Percentiles rank a stretch among this genome's conserved stretches.
These are phyloP conservation scores for Timema podura DNA, from an alignment of 2,888 invertebrate species.

Conservation along the genomic window DNA sequence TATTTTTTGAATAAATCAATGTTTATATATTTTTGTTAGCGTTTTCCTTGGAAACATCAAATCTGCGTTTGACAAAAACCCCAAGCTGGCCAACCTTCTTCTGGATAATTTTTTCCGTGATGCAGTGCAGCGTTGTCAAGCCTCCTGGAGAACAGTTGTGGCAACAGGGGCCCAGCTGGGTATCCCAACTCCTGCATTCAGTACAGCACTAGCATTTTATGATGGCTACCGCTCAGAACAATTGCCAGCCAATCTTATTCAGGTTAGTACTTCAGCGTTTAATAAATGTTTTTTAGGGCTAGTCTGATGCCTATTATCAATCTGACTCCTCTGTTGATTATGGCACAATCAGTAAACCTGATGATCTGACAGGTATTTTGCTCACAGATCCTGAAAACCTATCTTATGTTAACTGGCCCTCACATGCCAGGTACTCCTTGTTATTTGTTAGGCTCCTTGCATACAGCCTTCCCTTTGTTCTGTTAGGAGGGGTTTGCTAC, in stretches of 20 bases:
- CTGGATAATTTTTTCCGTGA: conserved; percentile 89
- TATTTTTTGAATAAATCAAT: too few relatives aligned
- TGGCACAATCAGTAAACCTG: too few relatives aligned
- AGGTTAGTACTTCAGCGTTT: conserved; percentile 50
- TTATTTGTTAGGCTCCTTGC: not conserved
- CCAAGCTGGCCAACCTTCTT: conserved; percentile 78
- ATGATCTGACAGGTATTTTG: not conserved
- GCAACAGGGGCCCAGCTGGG: conserved; percentile 66
- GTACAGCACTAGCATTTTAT: conserved; percentile 93
- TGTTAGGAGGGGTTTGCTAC: not conserved
- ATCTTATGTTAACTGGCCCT: too few relatives aligned
- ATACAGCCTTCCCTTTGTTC: not conserved
- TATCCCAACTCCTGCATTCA: conserved; percentile 91
- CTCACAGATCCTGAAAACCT: not conserved
- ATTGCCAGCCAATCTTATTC: conserved; percentile 92
- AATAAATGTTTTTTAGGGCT: not conserved
- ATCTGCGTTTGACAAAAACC: conserved; percentile 86
- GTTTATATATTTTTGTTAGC: conserved; percentile 44
- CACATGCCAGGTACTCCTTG: not conserved
- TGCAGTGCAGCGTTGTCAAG: conserved; percentile 76
- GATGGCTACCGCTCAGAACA: conserved; percentile 87
- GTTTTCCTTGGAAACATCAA: conserved; percentile 88
- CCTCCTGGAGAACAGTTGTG: conserved; percentile 82
- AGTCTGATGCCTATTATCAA: too few relatives aligned
- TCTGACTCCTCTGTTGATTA: too few relatives aligned